Conservation (phyloP, 2,797 vertebrate genomes). For the Neosalanx taihuensis region DNA sequence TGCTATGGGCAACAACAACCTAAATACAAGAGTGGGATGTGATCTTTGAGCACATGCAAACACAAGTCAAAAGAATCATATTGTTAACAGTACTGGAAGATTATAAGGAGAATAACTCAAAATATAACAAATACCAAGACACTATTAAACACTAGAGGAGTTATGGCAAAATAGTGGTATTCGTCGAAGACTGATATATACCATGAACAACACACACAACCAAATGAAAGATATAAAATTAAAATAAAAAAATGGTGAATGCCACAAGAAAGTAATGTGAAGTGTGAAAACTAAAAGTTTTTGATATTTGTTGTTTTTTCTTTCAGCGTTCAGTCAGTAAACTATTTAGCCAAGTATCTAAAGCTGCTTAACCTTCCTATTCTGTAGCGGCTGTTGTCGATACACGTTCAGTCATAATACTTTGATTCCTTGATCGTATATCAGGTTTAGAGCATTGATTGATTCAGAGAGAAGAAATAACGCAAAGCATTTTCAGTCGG, state of each 20-base stretch:
- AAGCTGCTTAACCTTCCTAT: slow-evolving; percentile 22
- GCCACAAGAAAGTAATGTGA: slow-evolving; percentile 14
- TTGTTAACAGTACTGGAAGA: slow-evolving; percentile 47
- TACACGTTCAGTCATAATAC: slow-evolving; percentile 34
- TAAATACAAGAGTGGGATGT: slow-evolving; percentile 36
- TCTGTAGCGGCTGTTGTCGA: slow-evolving; percentile 27
- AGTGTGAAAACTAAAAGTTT: slow-evolving; percentile 8
- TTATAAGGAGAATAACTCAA: slow-evolving; percentile 33
- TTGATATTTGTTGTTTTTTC: slow-evolving; percentile 28
- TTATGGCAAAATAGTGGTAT: slow-evolving; percentile 58
- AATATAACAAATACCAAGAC: slow-evolving; percentile 44
- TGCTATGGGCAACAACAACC: slow-evolving; percentile 31
- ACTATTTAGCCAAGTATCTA: slow-evolving; percentile 14
- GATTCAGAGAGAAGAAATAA: slow-evolving; percentile 39
- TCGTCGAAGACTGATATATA: slow-evolving; percentile 38
- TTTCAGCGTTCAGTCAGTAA: slow-evolving; percentile 39
- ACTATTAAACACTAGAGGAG: slow-evolving; percentile 49
- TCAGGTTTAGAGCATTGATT: slow-evolving; percentile 36
- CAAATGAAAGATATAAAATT: background rate
- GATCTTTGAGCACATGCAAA: slow-evolving; percentile 35
- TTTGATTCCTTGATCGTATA: slow-evolving; percentile 33
- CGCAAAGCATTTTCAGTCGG: slow-evolving; percentile 38
- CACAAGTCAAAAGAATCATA: slow-evolving; percentile 32
- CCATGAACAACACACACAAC: slow-evolving; percentile 20
- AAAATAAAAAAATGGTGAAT: slow-evolving; percentile 1